Evolutionary conservation across 2,113 vertebrate genomes (phyloP).

Genomic region (Rhinopithecus roxellana): DNA sequence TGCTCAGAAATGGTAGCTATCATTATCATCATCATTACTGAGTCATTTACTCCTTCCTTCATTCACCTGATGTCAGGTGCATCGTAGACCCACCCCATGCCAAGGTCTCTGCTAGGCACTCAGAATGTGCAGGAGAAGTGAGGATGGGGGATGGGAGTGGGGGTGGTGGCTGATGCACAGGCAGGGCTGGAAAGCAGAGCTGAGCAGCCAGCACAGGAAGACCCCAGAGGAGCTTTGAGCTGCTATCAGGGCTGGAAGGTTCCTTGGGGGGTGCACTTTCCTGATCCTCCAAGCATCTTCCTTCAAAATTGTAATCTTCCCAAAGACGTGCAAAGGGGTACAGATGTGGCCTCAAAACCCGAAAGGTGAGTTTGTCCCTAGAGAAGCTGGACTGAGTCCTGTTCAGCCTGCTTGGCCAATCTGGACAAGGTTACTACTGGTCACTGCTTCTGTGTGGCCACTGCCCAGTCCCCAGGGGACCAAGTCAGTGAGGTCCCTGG

Average conservation of each 20-base stretch:
- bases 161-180: background rate
- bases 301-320: background rate
- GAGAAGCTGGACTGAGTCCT: background rate
- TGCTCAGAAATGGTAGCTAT: background rate
- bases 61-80: background rate
- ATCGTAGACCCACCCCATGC: background rate
- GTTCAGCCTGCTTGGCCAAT: background rate
- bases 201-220: background rate
- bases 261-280: background rate
- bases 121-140: background rate
- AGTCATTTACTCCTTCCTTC: background rate
- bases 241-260: background rate
- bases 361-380: background rate
- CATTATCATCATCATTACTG: background rate
- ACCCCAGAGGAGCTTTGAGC: background rate
- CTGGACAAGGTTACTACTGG: background rate
- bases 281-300: background rate
- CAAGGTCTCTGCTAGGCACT: background rate
- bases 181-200: background rate
- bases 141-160: fast-evolving
- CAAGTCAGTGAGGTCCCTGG: background rate
- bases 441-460: background rate
- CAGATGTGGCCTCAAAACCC: background rate
- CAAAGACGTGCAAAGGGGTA: background rate
- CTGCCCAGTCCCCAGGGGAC: background rate